Evolutionary conservation across 1,140 invertebrate genomes (phyloP).

Genomic region (Xylocopa sonorina): DNA sequence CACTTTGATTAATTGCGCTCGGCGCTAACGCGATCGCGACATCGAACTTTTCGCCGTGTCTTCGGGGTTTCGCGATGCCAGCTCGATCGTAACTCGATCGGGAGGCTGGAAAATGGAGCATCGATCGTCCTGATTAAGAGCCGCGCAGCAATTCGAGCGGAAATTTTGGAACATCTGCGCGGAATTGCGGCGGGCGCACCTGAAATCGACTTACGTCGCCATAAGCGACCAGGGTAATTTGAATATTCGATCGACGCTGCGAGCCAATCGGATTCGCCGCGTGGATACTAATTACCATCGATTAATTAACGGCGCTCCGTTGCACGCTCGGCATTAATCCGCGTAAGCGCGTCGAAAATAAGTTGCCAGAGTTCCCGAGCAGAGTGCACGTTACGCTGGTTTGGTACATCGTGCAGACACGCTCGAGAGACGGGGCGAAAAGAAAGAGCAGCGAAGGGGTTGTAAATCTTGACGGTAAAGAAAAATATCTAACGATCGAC

Average conservation of each 20-base stretch:
- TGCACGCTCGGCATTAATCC: slow-evolving; percentile 67
- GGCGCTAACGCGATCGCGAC: too few species aligned
- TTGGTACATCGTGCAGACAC: too few species aligned
- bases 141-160: too few species aligned
- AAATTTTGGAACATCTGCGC: slow-evolving; percentile 21
- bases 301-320: slow-evolving; percentile 70
- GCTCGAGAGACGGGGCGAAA: fast-evolving
- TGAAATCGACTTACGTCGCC: slow-evolving; percentile 26
- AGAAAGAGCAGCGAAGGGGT: too few species aligned
- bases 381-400: too few species aligned
- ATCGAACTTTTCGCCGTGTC: background rate
- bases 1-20: too few species aligned
- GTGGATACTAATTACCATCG: slow-evolving; percentile 67
- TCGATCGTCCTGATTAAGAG: too few species aligned
- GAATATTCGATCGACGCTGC: slow-evolving; percentile 29
- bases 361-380: background rate
- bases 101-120: too few species aligned
- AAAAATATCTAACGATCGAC: background rate
- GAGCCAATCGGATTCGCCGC: slow-evolving; percentile 38
- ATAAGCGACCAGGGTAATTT: background rate
- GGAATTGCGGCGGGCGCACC: background rate
- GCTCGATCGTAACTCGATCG: background rate
- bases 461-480: background rate
- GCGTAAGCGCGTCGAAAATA: slow-evolving; percentile 41
- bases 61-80: background rate